Evolutionary conservation across 1,140 invertebrate species (phyloP).

Genomic region (Ceratosolen fusciceps): DNA sequence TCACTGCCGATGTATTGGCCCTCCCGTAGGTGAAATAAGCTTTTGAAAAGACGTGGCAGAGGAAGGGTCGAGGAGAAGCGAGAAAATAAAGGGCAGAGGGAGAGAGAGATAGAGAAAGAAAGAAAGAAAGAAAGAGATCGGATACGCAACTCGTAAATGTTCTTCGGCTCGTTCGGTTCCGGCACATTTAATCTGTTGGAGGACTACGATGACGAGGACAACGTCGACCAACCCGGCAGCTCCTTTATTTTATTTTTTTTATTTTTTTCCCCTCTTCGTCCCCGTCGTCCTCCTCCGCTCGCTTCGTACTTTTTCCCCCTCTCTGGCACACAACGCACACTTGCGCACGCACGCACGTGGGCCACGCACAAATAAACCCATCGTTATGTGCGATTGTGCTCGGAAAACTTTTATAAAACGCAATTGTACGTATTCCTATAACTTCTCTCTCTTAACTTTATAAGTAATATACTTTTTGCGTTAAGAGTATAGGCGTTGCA

Average conservation of each 20-base stretch:
- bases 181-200: constrained; percentile 18
- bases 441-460: no score
- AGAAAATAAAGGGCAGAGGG: constrained; percentile 15
- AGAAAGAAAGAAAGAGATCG: constrained; percentile 22
- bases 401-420: no score
- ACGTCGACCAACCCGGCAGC: background rate
- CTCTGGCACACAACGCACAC: no score
- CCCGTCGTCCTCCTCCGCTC: background rate
- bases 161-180: constrained; percentile 14
- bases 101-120: constrained; percentile 24
- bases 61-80: background rate
- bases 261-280: constrained; percentile 9
- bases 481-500: no score
- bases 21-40: background rate
- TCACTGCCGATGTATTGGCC: background rate
- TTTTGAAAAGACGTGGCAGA: background rate
- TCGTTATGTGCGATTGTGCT: no score
- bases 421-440: no score
- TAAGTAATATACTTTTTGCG: no score
- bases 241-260: no score
- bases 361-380: no score
- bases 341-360: no score
- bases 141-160: constrained; percentile 37
- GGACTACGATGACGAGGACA: background rate
- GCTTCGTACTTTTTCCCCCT: no score